Evolutionary conservation across 2,888 invertebrate species (phyloP).

Genomic region (Coleophora flavipennella): DNA sequence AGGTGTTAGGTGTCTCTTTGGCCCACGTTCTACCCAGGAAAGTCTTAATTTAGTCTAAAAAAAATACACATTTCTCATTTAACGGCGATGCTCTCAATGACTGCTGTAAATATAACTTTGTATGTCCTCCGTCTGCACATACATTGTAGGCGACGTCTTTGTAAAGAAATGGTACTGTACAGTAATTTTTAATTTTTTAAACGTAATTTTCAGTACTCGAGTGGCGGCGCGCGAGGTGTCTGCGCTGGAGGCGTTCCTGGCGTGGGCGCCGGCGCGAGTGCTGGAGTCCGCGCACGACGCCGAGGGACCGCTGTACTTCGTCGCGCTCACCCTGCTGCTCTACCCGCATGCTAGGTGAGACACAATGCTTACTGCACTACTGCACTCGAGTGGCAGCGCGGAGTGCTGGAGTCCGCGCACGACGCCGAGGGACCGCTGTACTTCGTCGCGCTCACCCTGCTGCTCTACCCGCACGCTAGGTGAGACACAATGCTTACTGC

Average conservation of each 20-base stretch:
- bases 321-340: constrained; percentile 84
- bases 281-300: constrained; percentile 90
- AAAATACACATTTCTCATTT: too few species aligned
- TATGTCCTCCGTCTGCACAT: too few species aligned
- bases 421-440: constrained; percentile 96
- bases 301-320: constrained; percentile 93
- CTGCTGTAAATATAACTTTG: too few species aligned
- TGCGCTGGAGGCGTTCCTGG: constrained; percentile 81
- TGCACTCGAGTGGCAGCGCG: constrained; percentile 62
- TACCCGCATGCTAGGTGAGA: constrained; percentile 77
- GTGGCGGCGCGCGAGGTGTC: constrained; percentile 85
- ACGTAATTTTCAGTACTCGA: constrained; percentile 73
- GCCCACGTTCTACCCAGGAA: too few species aligned
- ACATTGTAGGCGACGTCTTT: too few species aligned
- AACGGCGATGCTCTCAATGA: too few species aligned
- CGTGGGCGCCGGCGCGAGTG: constrained; percentile 75
- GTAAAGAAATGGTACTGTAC: too few species aligned
- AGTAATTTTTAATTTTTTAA: too few species aligned
- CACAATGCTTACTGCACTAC: too few species aligned
- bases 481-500: too few species aligned
- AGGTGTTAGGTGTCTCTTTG: too few species aligned
- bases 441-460: constrained; percentile 84
- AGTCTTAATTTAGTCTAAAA: too few species aligned
- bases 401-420: constrained; percentile 86
- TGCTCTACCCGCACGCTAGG: constrained; percentile 81